Percentiles rank a stretch among this genome's conserved stretches.
phyloP scores from a whole-genome alignment of 2,797 vertebrate species.

The Yasuhikotakia modesta region DNA sequence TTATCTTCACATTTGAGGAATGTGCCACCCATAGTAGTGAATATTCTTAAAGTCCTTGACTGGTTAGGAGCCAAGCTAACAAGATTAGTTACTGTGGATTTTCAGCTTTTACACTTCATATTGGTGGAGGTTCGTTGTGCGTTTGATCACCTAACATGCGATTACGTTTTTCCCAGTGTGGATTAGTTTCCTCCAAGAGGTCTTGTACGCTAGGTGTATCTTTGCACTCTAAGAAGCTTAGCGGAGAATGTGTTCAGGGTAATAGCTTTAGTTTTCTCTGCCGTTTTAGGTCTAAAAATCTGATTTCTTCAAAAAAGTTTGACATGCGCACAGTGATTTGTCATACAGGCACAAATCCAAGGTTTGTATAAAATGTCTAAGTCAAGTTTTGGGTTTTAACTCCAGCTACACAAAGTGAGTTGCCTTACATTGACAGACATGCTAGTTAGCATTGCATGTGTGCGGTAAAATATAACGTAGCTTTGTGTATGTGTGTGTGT shows the following conservation, averaged over 20 bases:
- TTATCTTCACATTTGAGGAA: conserved; percentile 11
- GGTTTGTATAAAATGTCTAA: conserved; percentile 72
- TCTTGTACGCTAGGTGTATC: conserved; percentile 77
- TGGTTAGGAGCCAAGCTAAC: conserved; percentile 66
- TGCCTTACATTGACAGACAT: conserved; percentile 41
- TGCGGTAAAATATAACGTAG: not conserved
- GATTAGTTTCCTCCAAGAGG: conserved; percentile 75
- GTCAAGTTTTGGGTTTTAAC: conserved; percentile 63
- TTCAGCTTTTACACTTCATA: conserved; percentile 73
- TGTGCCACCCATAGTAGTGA: not conserved
- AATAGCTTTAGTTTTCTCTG: conserved; percentile 75
- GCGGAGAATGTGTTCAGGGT: conserved; percentile 68
- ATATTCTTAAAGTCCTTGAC: conserved; percentile 48
- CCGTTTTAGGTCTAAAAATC: conserved; percentile 55
- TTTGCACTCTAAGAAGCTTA: conserved; percentile 78
- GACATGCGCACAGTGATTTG: conserved; percentile 69
- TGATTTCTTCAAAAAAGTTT: conserved; percentile 68
- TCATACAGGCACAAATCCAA: conserved; percentile 72
- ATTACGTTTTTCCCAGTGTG: conserved; percentile 71
- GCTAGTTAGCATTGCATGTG: conserved; percentile 40
- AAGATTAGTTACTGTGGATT: conserved; percentile 80
- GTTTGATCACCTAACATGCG: conserved; percentile 81
- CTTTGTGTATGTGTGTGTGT: not conserved
- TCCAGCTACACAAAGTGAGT: conserved; percentile 38
- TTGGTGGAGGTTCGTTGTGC: conserved; percentile 68